Conservation (phyloP, 2,797 vertebrate genomes). For the Ceryle rudis region DNA sequence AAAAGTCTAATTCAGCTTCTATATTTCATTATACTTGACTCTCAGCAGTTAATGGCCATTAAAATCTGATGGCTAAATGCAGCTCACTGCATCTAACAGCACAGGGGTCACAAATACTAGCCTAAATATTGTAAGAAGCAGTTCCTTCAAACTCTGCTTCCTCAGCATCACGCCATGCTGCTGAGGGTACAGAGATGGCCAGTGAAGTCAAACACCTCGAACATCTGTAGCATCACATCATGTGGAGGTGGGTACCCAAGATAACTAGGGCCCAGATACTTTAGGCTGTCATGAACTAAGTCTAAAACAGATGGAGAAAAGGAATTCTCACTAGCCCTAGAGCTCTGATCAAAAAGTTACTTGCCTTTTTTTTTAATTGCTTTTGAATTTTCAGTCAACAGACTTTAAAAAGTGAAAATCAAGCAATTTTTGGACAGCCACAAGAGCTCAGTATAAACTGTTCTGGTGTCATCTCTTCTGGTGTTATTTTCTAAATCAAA, state of each 20-base stretch:
- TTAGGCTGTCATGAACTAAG: not conserved
- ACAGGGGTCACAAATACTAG: not conserved
- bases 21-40: not conserved
- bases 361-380: not conserved
- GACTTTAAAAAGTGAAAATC: not conserved
- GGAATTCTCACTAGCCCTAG: not conserved
- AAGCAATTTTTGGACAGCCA: not conserved
- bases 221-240: not conserved
- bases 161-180: rapidly evolving
- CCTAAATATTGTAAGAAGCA: not conserved
- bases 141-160: not conserved
- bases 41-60: not conserved
- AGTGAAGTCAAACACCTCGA: not conserved
- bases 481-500: not conserved
- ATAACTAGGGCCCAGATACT: not conserved
- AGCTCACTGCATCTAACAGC: not conserved
- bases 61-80: not conserved
- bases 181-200: not conserved
- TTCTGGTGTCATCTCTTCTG: not conserved
- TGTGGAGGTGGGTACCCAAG: not conserved
- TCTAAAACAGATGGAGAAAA: not conserved
- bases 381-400: not conserved
- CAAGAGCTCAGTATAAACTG: not conserved
- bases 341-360: not conserved
- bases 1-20: not conserved